Evolutionary conservation across 1,140 invertebrate genomes (phyloP), one percentile per base, ranked within the genome.

Genomic region (Drosophila subpulchrella): DNA sequence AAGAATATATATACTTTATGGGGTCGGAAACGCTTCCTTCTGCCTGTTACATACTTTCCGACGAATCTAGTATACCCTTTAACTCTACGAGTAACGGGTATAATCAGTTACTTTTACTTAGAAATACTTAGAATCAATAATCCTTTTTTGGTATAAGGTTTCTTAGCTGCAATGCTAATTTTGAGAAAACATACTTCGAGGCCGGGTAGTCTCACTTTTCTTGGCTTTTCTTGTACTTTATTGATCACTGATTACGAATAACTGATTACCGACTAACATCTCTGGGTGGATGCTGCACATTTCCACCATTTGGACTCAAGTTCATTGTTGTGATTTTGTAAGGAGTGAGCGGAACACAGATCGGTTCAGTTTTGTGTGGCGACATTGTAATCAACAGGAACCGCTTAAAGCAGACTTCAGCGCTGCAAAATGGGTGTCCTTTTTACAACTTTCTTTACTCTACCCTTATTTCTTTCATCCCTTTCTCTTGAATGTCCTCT

Each of bases 371-470:
- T 58, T 58, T 58, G 42, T 58, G 12, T 13, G 17, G 27, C 36
- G 38, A 62, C 48, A 61, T 53, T 61, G 59, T 61, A 41, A 61
- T 61, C 47, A 41, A 61, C n/a, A 39, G 36, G 44, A n/a, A 38
- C 30, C 55, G 41, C 39, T 57, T 27, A 57, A 57, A 57, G 38
- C 54, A 41, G 54, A 24, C 36, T 27, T 44, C 55, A 44, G 15
- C 55, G 11, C 27, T 42, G 32, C 15, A 41, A 57, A 15, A 11
- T 17, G n/a, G n/a, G 47, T 50, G 47, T 27, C n/a, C 47, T 7
- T 11, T 11, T 50, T 15, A 15, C n/a, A 8, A n/a, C 7, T 50
- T 50, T 50, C 47, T 32, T 24, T 50, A 7, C 27, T 15, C 46
- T n/a, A 5, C n/a, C 10, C 0, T 1, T 17, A 0, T 44, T 6